Evolutionary conservation across 2,888 invertebrate genomes (phyloP), one percentile per base, ranked within the genome.

Genomic region (Drosophila tripunctata): DNA sequence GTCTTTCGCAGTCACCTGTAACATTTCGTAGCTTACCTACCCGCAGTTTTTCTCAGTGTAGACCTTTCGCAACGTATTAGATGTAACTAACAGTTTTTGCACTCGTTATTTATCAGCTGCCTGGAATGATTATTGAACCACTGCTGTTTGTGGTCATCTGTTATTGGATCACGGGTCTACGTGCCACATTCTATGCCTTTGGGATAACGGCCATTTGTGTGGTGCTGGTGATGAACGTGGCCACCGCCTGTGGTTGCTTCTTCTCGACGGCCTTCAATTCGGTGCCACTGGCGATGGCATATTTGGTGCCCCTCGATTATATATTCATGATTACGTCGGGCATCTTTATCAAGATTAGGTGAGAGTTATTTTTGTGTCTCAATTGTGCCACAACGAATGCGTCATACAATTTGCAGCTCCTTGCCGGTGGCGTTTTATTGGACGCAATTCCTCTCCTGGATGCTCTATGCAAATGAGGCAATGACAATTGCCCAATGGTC

Each of bases 291-390:
- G 96, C 96, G 0, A 96, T 97, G 93, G 95, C 96, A 0, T 96
- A 95, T 89, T 92, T 97, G 50, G 95, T 97, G 67, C 96, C 97
- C 0, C 95, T 97, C 84, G 97, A 97, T 91, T 96, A 96, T 85
- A 92, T 96, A 7, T 93, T 97, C 58, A 96, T 97, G 96, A 94
- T 97, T 78, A 96, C 96, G 1, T 96, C 96, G 50, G 97, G 97
- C 19, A 93, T 96, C 35, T 97, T 97, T 89, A 93, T 96, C 44
- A 96, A 95, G 92, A 92, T 97, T 69, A 95, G 95, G 97, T 96
- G 92, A 78, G 75, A 58, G 4, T 48, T 15, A 6, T 6, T 19
- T 19, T 6, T n/a, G n/a, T n/a, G n/a, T n/a, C n/a, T n/a, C n/a
- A n/a, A n/a, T n/a, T n/a, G n/a, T n/a, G n/a, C n/a, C n/a, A n/a